phyloP scores from a whole-genome alignment of 2,888 invertebrate species.

The Empis livida region DNA sequence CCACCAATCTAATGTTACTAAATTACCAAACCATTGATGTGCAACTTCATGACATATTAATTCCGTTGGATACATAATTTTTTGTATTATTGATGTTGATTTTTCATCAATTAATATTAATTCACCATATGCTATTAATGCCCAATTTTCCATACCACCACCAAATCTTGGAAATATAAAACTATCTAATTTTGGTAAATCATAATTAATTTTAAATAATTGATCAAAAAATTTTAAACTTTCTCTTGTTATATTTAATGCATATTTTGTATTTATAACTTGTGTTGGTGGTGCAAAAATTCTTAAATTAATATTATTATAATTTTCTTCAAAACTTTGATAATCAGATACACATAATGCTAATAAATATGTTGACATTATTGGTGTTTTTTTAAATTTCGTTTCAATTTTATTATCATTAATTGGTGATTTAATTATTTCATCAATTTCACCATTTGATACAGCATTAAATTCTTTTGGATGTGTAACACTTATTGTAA shows the following conservation, averaged over 20 bases:
- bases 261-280: constrained; percentile 38
- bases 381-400: constrained; percentile 36
- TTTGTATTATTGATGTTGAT: too few relatives aligned
- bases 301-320: neutral
- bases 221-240: constrained; percentile 38
- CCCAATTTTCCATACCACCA: constrained; percentile 12
- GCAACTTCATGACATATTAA: constrained; percentile 28
- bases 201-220: constrained; percentile 44
- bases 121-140: neutral
- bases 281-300: constrained; percentile 48
- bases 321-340: too few relatives aligned
- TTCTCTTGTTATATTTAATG: constrained; percentile 43
- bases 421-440: neutral
- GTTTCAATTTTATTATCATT: neutral
- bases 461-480: constrained; percentile 21
- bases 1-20: constrained; percentile 9
- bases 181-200: constrained; percentile 37
- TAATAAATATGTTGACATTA: constrained; percentile 60
- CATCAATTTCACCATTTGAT: constrained; percentile 11
- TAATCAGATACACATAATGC: constrained; percentile 41
- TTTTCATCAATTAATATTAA: neutral
- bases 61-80: neutral
- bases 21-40: constrained; percentile 11
- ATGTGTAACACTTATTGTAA: constrained; percentile 43
- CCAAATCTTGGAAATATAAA: constrained; percentile 22